Evolutionary conservation across 2,888 invertebrate genomes (phyloP), one percentile per base, ranked within the genome.

Genomic region (Patella caerulea): DNA sequence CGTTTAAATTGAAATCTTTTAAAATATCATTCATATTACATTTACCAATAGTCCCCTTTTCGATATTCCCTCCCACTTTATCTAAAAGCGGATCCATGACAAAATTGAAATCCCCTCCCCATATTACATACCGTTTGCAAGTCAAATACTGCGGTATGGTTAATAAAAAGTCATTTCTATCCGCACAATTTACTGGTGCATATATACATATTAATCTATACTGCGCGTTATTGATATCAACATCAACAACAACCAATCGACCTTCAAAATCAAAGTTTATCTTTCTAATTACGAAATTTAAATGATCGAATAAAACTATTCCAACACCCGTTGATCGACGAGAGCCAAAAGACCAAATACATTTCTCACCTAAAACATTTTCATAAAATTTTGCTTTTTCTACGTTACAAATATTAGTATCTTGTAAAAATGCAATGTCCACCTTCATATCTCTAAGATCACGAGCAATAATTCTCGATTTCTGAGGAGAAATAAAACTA

Each of bases 181-280:
- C 65, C 65, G 65, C 65, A 65, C 65, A 19, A 24, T 24, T 65
- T 24, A 65, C 65, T 65, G 65, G 65, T 4, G 65, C 65, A 65
- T 65, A 65, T 65, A 65, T 65, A 65, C 65, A 65, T 24, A 65
- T 65, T 24, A 65, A 24, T 24, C 65, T 65, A 65, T 24, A 65
- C 24, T 65, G 65, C 24, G 65, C 1, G 19, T 14, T n/a, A 65
- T 19, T 65, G 65, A 65, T 65, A 24, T 65, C 65, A 24, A 65
- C 65, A 65, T 65, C 65, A 24, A 65, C 65, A 65, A 65, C 65
- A 17, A 65, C 65, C 24, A 65, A 24, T 14, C 65, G 65, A 24
- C 65, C 65, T 65, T 65, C 65, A 65, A 65, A 65, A 65, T 65
- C 65, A 24, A 65, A 65, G 24, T 65, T 65, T 24, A 65, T 65